A percentile compares a stretch with the other conserved stretches of the same genome.
Conservation (phyloP, 2,888 invertebrate species). For the Parnassius smintheus region DNA sequence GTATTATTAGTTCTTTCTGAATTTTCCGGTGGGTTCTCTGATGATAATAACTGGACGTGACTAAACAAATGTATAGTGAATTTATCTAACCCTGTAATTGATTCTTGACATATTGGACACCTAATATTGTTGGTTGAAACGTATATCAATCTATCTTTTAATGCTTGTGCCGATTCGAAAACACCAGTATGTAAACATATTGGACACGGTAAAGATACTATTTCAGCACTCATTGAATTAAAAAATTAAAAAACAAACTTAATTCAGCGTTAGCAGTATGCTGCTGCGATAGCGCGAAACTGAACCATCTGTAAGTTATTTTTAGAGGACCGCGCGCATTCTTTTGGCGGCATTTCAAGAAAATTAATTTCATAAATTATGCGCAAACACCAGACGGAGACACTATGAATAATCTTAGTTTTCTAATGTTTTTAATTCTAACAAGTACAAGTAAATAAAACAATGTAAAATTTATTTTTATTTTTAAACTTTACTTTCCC, state of each 20-base stretch:
- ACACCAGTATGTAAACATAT: conserved; percentile 86
- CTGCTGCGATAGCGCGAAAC: conserved; percentile 55
- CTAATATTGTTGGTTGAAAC: conserved; percentile 87
- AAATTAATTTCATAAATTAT: conserved; percentile 38
- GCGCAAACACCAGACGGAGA: not conserved
- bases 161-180: conserved; percentile 85
- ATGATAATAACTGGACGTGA: conserved; percentile 78
- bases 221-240: conserved; percentile 69
- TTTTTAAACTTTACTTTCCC: too few relatives aligned
- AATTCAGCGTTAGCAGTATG: conserved; percentile 32
- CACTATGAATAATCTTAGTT: too few relatives aligned
- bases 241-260: conserved; percentile 16
- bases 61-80: conserved; percentile 91
- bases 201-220: conserved; percentile 86
- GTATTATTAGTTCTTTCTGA: conserved; percentile 36
- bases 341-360: conserved; percentile 73
- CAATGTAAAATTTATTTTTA: too few relatives aligned
- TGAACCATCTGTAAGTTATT: conserved; percentile 61
- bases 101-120: conserved; percentile 90
- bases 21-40: conserved; percentile 41
- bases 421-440: too few relatives aligned
- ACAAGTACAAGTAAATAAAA: too few relatives aligned
- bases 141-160: conserved; percentile 86
- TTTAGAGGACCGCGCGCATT: conserved; percentile 57
- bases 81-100: conserved; percentile 89